These are phyloP conservation scores for Stichodactyla helianthus DNA, from an alignment of 64 coral and sea anemone species.

Conservation along the genomic window DNA sequence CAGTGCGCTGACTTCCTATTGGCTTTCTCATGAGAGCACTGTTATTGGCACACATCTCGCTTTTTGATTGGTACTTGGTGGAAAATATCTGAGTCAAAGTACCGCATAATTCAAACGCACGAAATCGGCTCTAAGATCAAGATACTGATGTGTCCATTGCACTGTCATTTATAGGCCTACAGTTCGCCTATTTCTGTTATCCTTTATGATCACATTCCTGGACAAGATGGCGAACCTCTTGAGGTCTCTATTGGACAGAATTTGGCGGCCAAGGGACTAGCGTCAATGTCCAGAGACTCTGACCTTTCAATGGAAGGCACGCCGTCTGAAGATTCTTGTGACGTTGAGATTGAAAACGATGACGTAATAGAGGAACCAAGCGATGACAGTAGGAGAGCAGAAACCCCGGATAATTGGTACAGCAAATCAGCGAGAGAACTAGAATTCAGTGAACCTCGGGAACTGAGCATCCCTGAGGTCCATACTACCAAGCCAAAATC, in stretches of 20 bases:
- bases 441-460: background rate
- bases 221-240: constrained; percentile 31
- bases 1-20: too few relatives aligned
- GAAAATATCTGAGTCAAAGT: too few relatives aligned
- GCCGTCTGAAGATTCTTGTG: background rate
- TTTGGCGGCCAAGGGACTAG: constrained; percentile 42
- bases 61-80: too few relatives aligned
- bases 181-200: constrained; percentile 49
- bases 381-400: background rate
- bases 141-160: constrained; percentile 40
- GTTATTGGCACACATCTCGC: too few relatives aligned
- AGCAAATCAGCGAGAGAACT: background rate
- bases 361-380: background rate
- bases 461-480: constrained; percentile 2
- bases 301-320: background rate
- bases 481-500: constrained; percentile 23
- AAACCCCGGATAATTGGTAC: background rate
- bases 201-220: constrained; percentile 41
- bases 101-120: too few relatives aligned
- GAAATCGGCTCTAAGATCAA: background rate
- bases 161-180: background rate
- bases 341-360: constrained; percentile 14
- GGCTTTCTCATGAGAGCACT: too few relatives aligned
- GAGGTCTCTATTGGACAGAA: constrained; percentile 56
- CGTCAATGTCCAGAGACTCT: background rate